Evolutionary conservation across 2,888 invertebrate species (phyloP), one percentile per base, ranked within the genome.

Genomic region (Himalopsyche kuldschensis): DNA sequence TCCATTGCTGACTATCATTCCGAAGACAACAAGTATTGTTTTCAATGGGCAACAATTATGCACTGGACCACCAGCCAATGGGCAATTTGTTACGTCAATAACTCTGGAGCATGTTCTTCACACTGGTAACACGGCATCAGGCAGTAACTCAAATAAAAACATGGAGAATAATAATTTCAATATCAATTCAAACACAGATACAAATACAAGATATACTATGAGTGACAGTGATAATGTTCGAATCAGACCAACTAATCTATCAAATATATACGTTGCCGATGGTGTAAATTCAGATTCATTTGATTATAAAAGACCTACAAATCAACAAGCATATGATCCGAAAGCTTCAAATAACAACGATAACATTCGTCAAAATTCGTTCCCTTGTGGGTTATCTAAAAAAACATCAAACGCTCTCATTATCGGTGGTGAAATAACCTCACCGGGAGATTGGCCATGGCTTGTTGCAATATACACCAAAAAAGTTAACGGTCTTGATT

Each of bases 361-460:
- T 15, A 15, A 41, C 15, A 15, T 2, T 41, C 41, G 15, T 41
- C 41, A 41, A 41, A 41, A 11, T 15, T 41, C 41, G 4, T 41
- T 41, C 41, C 41, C 41, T 4, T 88, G 88, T 17, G 85, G 87
- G 5, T 69, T 82, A 15, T 81, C 77, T 15, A 84, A 81, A 30
- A 86, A 84, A 3, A 80, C 87, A 11, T 76, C 81, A 15, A 88
- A 88, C 86, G 86, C 84, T 10, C 85, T 89, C 47, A 87, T 89
- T 4, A 86, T 87, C 3, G 87, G 87, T 15, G 89, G 89, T 0
- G 75, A 86, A 4, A 79, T 82, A 46, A 87, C 87, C 3, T 84
- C 35, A 2, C 88, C 87, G 27, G 89, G 88, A 3, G 88, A 89
- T 47, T 90, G 90, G 90, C 90, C 90, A 0, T 90, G 90, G 90